phyloP scores from a whole-genome alignment of 2,113 vertebrate species.

The Passer montanus region DNA sequence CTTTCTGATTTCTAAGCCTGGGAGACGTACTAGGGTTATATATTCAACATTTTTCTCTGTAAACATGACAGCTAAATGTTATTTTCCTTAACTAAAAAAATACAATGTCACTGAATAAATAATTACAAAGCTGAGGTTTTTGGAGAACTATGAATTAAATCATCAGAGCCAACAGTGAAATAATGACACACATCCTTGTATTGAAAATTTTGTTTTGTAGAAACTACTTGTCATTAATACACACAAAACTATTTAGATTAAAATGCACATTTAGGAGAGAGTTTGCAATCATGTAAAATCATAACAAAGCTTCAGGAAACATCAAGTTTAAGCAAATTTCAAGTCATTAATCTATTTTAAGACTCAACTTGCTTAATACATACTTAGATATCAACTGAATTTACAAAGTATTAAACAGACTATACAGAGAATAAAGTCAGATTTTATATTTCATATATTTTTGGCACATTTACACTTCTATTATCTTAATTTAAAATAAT shows the following conservation, averaged over 20 bases:
- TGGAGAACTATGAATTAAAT: not conserved
- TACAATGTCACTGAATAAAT: not conserved
- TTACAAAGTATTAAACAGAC: not conserved
- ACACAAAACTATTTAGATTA: not conserved
- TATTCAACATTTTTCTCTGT: not conserved
- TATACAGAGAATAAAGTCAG: not conserved
- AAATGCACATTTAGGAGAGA: not conserved
- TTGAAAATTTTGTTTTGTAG: not conserved
- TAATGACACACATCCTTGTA: not conserved
- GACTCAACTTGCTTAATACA: not conserved
- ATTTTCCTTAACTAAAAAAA: not conserved
- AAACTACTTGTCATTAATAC: not conserved
- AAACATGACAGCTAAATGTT: not conserved
- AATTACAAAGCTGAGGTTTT: not conserved
- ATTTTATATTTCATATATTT: not conserved
- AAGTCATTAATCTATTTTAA: not conserved
- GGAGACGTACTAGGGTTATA: not conserved
- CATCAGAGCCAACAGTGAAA: not conserved
- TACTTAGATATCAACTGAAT: not conserved
- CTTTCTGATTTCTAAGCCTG: not conserved
- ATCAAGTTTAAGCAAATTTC: not conserved
- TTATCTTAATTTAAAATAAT: not conserved
- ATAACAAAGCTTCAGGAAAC: not conserved
- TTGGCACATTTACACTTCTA: not conserved
- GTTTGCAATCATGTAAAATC: not conserved